Evolutionary conservation across 2,888 invertebrate species (phyloP), one percentile per base, ranked within the genome.

Genomic region (Cheilosia variabilis): DNA sequence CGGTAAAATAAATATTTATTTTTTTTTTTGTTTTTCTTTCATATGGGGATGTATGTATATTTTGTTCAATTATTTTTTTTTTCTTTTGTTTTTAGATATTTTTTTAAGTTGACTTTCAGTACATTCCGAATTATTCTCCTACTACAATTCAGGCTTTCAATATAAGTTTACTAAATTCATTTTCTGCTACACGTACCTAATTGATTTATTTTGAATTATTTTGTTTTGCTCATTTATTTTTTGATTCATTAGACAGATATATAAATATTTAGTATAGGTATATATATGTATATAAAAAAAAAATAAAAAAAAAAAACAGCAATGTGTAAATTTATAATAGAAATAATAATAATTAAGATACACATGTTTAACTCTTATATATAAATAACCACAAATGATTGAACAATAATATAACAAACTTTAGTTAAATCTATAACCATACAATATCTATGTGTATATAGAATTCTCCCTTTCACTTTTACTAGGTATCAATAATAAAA

Each of bases 111-210:
- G 13, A 34, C 63, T 15, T 53, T 66, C 53, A 66, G 53, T 66
- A 65, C 65, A 50, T 52, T 52, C 52, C 52, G 52, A 65, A 52
- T 65, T 52, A 19, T 63, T 10, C 52, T 65, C 1, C 7, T 52
- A 19, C 17, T 31, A 55, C 43, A 55, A 55, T 68, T 68, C 55
- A 68, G 53, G 15, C 37, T 68, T 43, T 68, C 13, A 68, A 68
- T 43, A 43, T 31, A 19, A 45, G 15, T 62, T 34, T 41, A 41
- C 24, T 66, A 41, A 41, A 41, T 66, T 66, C 34, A 9, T 19
- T 50, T 50, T 53, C 15, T 24, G 22, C 17, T 41, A 53, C 37
- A 52, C 53, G 41, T 24, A 66, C 10, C 13, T 65, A 13, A 37
- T 9, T 52, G 15, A 19, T 65, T 22, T 37, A 19, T 22, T 17